Conservation (phyloP, 2,113 vertebrate genomes). For the Piprites chloris region DNA sequence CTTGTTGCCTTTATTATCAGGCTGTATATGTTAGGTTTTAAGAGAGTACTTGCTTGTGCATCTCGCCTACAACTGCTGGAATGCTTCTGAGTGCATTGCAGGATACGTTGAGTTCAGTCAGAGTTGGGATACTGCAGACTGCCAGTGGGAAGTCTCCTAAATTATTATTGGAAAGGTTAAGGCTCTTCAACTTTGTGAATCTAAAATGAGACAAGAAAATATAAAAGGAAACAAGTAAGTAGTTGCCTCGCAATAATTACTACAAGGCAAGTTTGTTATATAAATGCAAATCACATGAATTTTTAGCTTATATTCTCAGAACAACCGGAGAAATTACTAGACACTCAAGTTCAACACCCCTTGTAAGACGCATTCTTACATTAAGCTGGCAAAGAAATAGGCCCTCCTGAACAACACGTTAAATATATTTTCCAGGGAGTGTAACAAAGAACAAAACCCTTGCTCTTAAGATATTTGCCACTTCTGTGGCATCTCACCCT, state of each 20-base stretch:
- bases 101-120: constrained; percentile 94
- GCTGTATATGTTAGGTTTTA: not conserved
- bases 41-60: constrained; percentile 86
- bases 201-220: constrained; percentile 62
- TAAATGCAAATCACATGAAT: not conserved
- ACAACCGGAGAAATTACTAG: not conserved
- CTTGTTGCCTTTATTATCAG: not conserved
- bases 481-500: not conserved
- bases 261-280: not conserved
- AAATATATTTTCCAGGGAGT: not conserved
- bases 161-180: constrained; percentile 97
- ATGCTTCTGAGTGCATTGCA: constrained; percentile 87
- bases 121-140: constrained; percentile 87
- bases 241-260: not conserved
- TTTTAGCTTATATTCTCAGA: not conserved
- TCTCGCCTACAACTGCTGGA: constrained; percentile 82
- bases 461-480: not conserved
- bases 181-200: constrained; percentile 93
- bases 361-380: not conserved
- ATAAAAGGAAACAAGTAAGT: not conserved
- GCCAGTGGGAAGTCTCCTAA: constrained; percentile 87
- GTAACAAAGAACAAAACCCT: not conserved
- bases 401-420: not conserved
- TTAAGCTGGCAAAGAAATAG: not conserved
- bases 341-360: not conserved